Evolutionary conservation across 2,888 invertebrate genomes (phyloP).

Genomic region (Agonopterix subpropinquella): DNA sequence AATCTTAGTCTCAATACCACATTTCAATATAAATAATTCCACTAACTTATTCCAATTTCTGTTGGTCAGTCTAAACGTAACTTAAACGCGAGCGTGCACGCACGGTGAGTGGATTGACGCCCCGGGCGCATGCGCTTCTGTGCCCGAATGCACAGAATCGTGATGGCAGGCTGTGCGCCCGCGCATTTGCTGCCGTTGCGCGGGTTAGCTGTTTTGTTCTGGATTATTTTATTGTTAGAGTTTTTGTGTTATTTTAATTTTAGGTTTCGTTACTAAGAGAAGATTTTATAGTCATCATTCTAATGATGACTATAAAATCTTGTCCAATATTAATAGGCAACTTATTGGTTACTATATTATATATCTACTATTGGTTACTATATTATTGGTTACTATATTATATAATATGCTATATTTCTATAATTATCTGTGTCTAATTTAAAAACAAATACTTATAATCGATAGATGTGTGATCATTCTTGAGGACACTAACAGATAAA

Average conservation of each 20-base stretch:
- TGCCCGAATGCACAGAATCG: constrained; percentile 28
- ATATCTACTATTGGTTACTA: too few species aligned
- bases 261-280: too few species aligned
- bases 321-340: too few species aligned
- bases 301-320: too few species aligned
- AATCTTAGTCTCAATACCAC: neutral
- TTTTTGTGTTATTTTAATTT: neutral
- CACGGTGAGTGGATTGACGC: constrained; percentile 41
- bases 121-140: constrained; percentile 44
- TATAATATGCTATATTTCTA: too few species aligned
- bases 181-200: constrained; percentile 19
- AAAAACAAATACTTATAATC: too few species aligned
- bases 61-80: neutral
- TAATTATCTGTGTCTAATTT: too few species aligned
- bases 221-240: neutral
- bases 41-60: neutral
- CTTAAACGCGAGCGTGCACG: constrained; percentile 27
- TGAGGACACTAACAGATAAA: too few species aligned
- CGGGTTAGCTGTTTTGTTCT: constrained; percentile 3
- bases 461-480: too few species aligned
- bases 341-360: too few species aligned
- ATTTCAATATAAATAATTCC: neutral
- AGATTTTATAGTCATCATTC: too few species aligned
- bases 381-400: too few species aligned
- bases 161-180: constrained; percentile 39